Evolutionary conservation across 2,113 vertebrate genomes (phyloP).

Genomic region (Pycnonotus jocosus): DNA sequence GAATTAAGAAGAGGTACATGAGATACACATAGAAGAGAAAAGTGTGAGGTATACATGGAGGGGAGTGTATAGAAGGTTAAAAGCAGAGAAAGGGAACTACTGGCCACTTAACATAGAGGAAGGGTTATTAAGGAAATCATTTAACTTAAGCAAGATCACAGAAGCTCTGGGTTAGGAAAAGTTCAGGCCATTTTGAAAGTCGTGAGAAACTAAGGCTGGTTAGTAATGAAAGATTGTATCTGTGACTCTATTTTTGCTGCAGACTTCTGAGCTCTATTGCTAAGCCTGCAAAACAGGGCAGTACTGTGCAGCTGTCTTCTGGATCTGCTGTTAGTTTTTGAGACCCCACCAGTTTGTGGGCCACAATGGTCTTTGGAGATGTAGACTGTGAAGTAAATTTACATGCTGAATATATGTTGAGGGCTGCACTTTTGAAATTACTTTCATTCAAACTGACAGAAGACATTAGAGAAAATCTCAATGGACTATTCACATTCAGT

Average conservation of each 20-base stretch:
- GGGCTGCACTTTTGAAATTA: neutral
- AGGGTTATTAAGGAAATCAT: neutral
- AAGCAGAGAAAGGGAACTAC: neutral
- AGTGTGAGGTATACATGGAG: neutral
- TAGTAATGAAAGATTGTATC: neutral
- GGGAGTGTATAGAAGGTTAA: neutral
- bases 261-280: neutral
- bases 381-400: neutral
- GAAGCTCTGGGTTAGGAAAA: neutral
- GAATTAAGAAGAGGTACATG: neutral
- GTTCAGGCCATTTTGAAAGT: neutral
- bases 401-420: neutral
- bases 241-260: neutral
- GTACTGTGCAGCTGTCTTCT: neutral
- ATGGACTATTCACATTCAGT: neutral
- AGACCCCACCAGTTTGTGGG: neutral
- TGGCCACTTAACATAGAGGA: neutral
- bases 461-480: neutral
- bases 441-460: neutral
- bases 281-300: neutral
- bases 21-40: neutral
- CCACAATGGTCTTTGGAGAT: neutral
- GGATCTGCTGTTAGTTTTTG: neutral
- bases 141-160: neutral
- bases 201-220: neutral